Percentiles rank a stretch among this genome's conserved stretches.
phyloP scores from a whole-genome alignment of 2,797 vertebrate species.

The Sebastes cheni region DNA sequence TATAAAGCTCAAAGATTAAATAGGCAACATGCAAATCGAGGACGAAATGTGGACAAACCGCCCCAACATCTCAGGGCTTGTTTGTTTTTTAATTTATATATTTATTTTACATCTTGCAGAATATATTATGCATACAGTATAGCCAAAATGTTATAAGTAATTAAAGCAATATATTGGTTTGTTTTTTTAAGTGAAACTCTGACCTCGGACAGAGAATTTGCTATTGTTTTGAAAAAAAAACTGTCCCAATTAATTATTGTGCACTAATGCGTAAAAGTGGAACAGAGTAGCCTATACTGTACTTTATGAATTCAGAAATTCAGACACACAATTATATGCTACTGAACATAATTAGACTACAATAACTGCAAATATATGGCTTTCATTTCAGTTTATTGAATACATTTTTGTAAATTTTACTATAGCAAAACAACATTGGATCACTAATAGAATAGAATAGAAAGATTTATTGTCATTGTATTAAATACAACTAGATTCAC shows the following conservation, averaged over 20 bases:
- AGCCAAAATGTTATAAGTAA: not conserved
- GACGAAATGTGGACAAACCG: slow-evolving; percentile 20
- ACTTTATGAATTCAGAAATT: slow-evolving; percentile 23
- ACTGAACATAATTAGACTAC: not conserved
- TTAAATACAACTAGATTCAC: too few species aligned
- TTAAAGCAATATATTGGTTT: not conserved
- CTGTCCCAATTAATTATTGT: slow-evolving; percentile 40
- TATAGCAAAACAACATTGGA: too few species aligned
- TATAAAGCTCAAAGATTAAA: slow-evolving; percentile 81
- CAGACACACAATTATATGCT: not conserved
- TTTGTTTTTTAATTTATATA: not conserved
- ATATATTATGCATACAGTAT: not conserved
- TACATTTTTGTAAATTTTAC: not conserved
- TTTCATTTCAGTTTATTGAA: not conserved
- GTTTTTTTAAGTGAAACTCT: not conserved
- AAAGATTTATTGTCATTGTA: too few species aligned
- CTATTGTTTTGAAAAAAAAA: slow-evolving; percentile 31
- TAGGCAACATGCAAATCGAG: slow-evolving; percentile 68
- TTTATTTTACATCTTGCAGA: not conserved
- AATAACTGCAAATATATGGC: not conserved
- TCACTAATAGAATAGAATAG: too few species aligned
- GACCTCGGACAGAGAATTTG: not conserved
- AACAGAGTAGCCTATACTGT: slow-evolving; percentile 6
- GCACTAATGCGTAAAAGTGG: slow-evolving; percentile 47
- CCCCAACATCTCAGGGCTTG: not conserved